phyloP scores from a whole-genome alignment of 1,140 invertebrate species.

The Acyrthosiphon pisum region DNA sequence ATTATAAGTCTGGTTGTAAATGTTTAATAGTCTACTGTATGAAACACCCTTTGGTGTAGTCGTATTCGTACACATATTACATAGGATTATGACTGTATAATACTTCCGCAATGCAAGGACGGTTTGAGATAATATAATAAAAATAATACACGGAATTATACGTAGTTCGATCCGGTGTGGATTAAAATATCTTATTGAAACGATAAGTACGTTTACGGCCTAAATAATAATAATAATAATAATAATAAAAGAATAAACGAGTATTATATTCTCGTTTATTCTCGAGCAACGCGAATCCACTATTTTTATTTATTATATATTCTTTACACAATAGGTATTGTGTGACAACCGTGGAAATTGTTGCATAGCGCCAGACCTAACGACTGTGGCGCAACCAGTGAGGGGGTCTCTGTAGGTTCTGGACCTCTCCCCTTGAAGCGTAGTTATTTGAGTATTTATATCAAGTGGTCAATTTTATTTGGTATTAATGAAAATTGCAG shows the following conservation, averaged over 20 bases:
- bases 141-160: neutral
- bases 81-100: neutral
- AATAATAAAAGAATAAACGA: too few relatives aligned
- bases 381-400: neutral
- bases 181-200: conserved; percentile 19
- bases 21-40: neutral
- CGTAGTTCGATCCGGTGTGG: neutral
- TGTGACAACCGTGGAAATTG: conserved; percentile 1
- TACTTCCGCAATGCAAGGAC: neutral
- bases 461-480: neutral
- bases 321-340: neutral
- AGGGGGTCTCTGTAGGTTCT: neutral
- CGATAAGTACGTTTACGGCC: neutral
- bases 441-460: neutral
- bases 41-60: neutral
- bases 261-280: neutral
- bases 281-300: neutral
- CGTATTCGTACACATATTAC: neutral
- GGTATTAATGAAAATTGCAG: neutral
- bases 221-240: neutral
- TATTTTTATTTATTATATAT: conserved; percentile 9
- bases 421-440: neutral
- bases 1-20: neutral
- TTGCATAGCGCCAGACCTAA: conserved; percentile 1
- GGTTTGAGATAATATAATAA: neutral